Percentiles rank a stretch among this genome's conserved stretches.
Evolutionary conservation across 2,113 vertebrate species (phyloP).

Genomic region (Spheniscus mendiculus): DNA sequence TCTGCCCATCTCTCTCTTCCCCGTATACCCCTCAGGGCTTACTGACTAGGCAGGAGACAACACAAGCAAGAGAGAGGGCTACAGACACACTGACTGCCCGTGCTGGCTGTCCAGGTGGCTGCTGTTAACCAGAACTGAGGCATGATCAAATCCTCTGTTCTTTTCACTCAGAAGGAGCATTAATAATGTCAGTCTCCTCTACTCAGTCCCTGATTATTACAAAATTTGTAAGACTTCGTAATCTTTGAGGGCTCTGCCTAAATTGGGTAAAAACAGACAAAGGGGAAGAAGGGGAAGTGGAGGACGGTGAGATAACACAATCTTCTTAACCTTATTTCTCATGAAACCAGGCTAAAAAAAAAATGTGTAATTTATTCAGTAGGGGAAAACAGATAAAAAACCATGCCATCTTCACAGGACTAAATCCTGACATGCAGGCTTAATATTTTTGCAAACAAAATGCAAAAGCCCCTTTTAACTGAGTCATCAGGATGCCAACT

Average conservation of each 20-base stretch:
- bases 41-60: neutral
- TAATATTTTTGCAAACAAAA: neutral
- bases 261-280: neutral
- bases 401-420: neutral
- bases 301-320: neutral
- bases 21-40: neutral
- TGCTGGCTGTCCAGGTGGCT: neutral
- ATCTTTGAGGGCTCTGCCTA: neutral
- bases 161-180: neutral
- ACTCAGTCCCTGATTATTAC: neutral
- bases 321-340: neutral
- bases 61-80: neutral
- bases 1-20: neutral
- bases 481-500: neutral
- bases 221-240: neutral
- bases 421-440: neutral
- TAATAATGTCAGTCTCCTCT: neutral
- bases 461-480: neutral
- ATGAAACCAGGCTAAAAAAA: neutral
- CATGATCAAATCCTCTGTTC: neutral
- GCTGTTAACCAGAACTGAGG: neutral
- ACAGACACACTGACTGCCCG: rapidly evolving
- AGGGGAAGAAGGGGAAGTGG: neutral
- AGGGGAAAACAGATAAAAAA: neutral
- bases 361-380: neutral